phyloP scores from a whole-genome alignment of 2,113 vertebrate genomes.

The Grus americana region DNA sequence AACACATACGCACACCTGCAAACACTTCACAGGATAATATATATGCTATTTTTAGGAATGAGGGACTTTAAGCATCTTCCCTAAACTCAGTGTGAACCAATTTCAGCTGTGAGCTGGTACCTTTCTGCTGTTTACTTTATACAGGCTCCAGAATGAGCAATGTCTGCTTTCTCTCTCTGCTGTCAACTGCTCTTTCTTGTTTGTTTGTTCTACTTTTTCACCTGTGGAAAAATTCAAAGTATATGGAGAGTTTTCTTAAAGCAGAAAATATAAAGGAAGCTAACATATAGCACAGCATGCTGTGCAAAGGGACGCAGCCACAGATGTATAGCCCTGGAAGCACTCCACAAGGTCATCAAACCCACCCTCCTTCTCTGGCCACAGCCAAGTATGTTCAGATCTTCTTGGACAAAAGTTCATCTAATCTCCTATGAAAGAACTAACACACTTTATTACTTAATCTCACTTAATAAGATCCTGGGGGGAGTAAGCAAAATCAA shows the following conservation, averaged over 20 bases:
- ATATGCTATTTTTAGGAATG: background rate
- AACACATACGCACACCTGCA: background rate
- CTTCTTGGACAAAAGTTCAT: background rate
- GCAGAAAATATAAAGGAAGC: background rate
- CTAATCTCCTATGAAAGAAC: background rate
- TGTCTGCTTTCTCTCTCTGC: background rate
- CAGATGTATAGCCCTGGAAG: background rate
- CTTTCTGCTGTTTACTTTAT: slow-evolving; percentile 22
- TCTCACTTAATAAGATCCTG: background rate
- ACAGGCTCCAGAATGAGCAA: background rate
- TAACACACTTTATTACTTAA: background rate
- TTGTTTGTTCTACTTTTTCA: slow-evolving; percentile 23
- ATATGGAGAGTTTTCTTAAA: background rate
- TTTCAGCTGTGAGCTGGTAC: slow-evolving; percentile 11
- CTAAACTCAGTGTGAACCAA: background rate
- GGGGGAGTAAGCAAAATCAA: background rate
- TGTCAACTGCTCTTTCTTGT: slow-evolving; percentile 12
- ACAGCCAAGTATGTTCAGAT: background rate
- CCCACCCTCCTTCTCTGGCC: background rate
- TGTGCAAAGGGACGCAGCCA: background rate
- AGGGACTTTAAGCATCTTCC: background rate
- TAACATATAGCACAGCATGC: background rate
- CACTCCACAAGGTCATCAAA: background rate
- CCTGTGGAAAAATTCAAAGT: slow-evolving; percentile 22
- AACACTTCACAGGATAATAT: background rate